Evolutionary conservation across 1,140 invertebrate species (phyloP).

Genomic region (Bicyclus anynana): DNA sequence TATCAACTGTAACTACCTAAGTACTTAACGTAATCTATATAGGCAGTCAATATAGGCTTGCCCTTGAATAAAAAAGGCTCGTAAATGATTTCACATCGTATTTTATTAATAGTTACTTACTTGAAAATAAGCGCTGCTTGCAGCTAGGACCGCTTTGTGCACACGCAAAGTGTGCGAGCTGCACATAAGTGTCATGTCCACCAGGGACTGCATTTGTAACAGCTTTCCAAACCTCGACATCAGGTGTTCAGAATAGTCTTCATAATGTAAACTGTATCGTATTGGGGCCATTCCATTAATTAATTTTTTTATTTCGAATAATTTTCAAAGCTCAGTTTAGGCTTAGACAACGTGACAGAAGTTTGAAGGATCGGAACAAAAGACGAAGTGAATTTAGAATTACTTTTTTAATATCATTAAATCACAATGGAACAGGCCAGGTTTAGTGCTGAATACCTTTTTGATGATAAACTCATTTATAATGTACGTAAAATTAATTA

Average conservation of each 20-base stretch:
- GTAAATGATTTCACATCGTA: too few species aligned
- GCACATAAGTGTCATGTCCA: slow-evolving; percentile 80
- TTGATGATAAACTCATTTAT: too few species aligned
- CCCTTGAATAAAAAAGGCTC: too few species aligned
- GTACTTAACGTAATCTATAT: too few species aligned
- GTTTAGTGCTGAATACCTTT: neutral
- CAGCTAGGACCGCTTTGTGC: slow-evolving; percentile 80
- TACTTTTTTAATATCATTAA: slow-evolving; percentile 4
- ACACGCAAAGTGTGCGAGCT: slow-evolving; percentile 79
- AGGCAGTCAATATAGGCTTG: too few species aligned
- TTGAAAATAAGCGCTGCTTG: slow-evolving; percentile 81
- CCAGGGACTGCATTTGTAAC: slow-evolving; percentile 79
- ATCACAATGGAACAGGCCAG: neutral
- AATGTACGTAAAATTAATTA: too few species aligned
- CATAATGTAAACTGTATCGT: slow-evolving; percentile 76
- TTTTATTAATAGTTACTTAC: slow-evolving; percentile 40
- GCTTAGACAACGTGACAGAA: slow-evolving; percentile 10
- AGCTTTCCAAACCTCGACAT: slow-evolving; percentile 78
- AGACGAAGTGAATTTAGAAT: slow-evolving; percentile 21
- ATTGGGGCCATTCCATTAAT: slow-evolving; percentile 58
- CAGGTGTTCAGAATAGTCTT: slow-evolving; percentile 78
- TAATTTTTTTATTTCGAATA: neutral
- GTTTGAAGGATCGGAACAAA: slow-evolving; percentile 35
- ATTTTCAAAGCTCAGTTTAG: neutral
- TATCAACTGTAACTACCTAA: too few species aligned